A percentile compares a stretch with the other conserved stretches of the same genome.
Conservation (phyloP, 1,140 invertebrate genomes). For the Oedothorax gibbosus region DNA sequence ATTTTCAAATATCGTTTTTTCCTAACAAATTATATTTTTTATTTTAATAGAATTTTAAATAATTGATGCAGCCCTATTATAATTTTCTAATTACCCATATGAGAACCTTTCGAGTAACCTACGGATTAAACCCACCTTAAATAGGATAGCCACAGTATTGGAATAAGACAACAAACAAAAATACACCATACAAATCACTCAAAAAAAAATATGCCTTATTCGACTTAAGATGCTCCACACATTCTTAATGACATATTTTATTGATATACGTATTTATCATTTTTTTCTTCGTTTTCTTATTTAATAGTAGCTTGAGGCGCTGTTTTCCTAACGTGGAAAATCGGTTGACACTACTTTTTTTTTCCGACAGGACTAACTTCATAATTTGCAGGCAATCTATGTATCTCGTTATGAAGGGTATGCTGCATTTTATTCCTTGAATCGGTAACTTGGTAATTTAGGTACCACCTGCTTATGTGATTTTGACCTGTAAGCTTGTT, state of each 20-base stretch:
- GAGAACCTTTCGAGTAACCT: too few species aligned
- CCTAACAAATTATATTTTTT: too few species aligned
- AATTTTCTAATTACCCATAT: too few species aligned
- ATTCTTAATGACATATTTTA: neutral
- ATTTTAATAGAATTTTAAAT: too few species aligned
- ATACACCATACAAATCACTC: too few species aligned
- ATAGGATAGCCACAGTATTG: too few species aligned
- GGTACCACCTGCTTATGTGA: constrained; percentile 13
- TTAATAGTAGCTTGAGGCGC: constrained; percentile 9
- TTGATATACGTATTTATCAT: too few species aligned
- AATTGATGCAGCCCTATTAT: too few species aligned
- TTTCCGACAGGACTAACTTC: neutral
- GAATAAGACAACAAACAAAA: too few species aligned
- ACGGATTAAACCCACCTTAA: too few species aligned
- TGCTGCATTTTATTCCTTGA: constrained; percentile 3
- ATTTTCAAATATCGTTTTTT: too few species aligned
- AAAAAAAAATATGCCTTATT: too few species aligned
- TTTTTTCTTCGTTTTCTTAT: neutral
- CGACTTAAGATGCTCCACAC: constrained; percentile 9
- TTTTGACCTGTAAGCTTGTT: neutral
- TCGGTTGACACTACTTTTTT: constrained; percentile 1
- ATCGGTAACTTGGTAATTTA: constrained; percentile 11
- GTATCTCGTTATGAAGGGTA: constrained; percentile 1
- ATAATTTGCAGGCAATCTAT: constrained; percentile 6
- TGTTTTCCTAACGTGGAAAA: neutral